phyloP scores from a whole-genome alignment of 2,888 invertebrate genomes.

The Heliconius aoede region DNA sequence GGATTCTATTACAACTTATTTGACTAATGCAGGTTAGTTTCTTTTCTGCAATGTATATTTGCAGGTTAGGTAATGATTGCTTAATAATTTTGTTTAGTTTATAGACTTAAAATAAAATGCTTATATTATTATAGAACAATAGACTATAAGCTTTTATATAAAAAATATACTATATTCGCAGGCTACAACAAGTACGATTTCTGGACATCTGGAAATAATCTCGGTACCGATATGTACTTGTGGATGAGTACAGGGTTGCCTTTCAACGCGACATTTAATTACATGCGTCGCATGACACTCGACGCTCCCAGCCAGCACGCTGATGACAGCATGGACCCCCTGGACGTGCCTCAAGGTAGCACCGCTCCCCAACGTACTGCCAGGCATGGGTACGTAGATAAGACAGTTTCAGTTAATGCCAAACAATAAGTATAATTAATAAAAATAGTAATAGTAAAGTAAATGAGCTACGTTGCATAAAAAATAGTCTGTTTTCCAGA shows the following conservation, averaged over 20 bases:
- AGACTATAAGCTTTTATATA: not conserved
- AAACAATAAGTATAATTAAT: not conserved
- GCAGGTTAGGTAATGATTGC: too few relatives aligned
- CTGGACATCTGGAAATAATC: conserved; percentile 94
- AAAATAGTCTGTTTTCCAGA: conserved; percentile 81
- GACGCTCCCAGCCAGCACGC: conserved; percentile 81
- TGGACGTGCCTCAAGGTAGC: conserved; percentile 87
- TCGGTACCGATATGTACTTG: conserved; percentile 93
- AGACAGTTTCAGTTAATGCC: not conserved
- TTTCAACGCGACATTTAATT: conserved; percentile 94
- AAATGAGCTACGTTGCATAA: conserved; percentile 61
- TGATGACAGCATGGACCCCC: conserved; percentile 84
- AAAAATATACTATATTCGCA: conserved; percentile 55
- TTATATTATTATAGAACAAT: too few relatives aligned
- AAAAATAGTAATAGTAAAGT: not conserved
- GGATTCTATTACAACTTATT: conserved; percentile 91
- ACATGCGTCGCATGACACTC: conserved; percentile 85
- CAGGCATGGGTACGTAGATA: conserved; percentile 85
- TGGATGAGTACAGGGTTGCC: conserved; percentile 96
- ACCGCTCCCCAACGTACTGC: conserved; percentile 91
- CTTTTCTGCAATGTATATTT: not conserved
- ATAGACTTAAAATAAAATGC: too few relatives aligned
- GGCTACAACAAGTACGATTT: conserved; percentile 92
- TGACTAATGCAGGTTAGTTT: conserved; percentile 88
- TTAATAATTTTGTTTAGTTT: too few relatives aligned